These are phyloP conservation scores for Cryptotermes secundus DNA, from an alignment of 1,140 invertebrate species.

Conservation along the genomic window DNA sequence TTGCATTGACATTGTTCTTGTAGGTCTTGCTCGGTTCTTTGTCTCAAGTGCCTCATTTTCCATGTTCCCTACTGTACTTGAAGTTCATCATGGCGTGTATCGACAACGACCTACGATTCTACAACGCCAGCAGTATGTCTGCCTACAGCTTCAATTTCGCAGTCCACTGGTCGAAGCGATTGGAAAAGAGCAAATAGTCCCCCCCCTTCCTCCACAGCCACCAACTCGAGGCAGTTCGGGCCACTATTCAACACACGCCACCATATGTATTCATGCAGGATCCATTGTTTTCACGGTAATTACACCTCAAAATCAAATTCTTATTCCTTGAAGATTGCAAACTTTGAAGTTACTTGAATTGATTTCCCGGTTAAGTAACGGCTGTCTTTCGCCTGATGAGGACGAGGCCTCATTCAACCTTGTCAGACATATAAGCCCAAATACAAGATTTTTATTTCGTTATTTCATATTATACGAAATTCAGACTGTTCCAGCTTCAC, in stretches of 20 bases:
- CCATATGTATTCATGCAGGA: neutral
- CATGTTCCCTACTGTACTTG: neutral
- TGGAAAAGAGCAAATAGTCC: conserved; percentile 31
- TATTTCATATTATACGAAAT: too few relatives aligned
- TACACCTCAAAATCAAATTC: too few relatives aligned
- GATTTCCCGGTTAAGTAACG: too few relatives aligned
- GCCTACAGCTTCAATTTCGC: conserved; percentile 30
- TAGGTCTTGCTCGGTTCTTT: too few relatives aligned
- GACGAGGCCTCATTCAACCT: too few relatives aligned
- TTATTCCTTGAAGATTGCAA: too few relatives aligned
- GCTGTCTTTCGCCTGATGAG: too few relatives aligned
- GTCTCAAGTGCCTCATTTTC: neutral
- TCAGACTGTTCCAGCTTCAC: too few relatives aligned
- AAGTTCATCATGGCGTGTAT: conserved; percentile 18
- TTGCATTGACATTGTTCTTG: too few relatives aligned
- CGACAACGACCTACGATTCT: conserved; percentile 4
- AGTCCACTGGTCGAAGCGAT: conserved; percentile 33
- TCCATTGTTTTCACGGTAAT: neutral
- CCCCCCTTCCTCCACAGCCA: neutral
- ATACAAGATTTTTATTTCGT: too few relatives aligned
- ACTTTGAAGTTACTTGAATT: too few relatives aligned
- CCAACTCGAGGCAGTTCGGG: neutral
- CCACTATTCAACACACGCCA: neutral
- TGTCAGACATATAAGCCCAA: too few relatives aligned
- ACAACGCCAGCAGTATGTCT: neutral